Conservation (phyloP, 2,888 invertebrate genomes). For the Sisyra terminalis region DNA sequence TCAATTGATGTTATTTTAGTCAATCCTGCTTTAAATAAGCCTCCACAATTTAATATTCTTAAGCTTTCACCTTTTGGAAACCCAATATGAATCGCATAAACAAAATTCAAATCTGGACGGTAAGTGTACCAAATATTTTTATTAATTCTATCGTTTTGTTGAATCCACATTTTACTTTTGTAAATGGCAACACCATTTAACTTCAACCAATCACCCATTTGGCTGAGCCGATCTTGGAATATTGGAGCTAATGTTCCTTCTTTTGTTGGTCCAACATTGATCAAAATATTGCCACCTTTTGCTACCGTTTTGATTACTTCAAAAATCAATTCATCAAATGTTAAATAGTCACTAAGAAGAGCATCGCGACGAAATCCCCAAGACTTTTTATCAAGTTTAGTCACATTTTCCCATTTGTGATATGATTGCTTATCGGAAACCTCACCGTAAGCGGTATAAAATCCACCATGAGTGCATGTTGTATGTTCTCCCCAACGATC, state of each 20-base stretch:
- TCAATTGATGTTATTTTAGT: too few species aligned
- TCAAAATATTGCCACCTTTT: conserved; percentile 68
- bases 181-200: conserved; percentile 82
- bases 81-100: conserved; percentile 39
- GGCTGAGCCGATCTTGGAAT: conserved; percentile 66
- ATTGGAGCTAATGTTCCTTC: conserved; percentile 75
- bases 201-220: conserved; percentile 64
- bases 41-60: too few species aligned
- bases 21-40: too few species aligned
- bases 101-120: conserved; percentile 15
- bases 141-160: conserved; percentile 62
- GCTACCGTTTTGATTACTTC: conserved; percentile 64
- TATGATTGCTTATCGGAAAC: too few species aligned
- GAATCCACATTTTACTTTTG: conserved; percentile 54
- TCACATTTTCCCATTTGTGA: conserved; percentile 90
- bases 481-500: conserved; percentile 82
- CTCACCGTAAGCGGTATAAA: conserved; percentile 36
- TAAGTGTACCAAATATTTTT: conserved; percentile 58
- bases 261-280: conserved; percentile 81
- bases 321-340: conserved; percentile 46
- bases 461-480: conserved; percentile 76
- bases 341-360: conserved; percentile 45
- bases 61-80: too few species aligned
- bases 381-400: conserved; percentile 73
- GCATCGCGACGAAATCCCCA: conserved; percentile 78